Conservation (phyloP, 1,140 invertebrate species). For the Anoplolepis gracilipes region DNA sequence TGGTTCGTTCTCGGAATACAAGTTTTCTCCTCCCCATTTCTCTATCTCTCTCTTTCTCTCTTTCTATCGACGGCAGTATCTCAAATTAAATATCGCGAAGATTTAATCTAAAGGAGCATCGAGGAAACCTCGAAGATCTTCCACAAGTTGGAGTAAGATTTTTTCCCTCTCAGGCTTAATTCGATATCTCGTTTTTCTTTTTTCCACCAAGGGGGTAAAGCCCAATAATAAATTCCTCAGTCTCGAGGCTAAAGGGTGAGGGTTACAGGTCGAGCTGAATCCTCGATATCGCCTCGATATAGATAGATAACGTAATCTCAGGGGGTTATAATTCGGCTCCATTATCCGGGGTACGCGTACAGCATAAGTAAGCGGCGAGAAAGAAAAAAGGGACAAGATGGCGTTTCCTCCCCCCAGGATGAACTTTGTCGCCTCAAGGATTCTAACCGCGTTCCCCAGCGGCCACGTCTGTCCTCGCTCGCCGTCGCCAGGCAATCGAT, state of each 20-base stretch:
- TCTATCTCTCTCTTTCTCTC: no score
- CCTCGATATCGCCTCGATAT: constrained; percentile 63
- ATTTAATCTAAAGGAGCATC: constrained; percentile 34
- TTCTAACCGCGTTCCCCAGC: neutral
- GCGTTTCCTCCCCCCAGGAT: neutral
- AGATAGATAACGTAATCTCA: constrained; percentile 70
- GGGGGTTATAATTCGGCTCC: constrained; percentile 71
- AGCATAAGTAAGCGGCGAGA: constrained; percentile 64
- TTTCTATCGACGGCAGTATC: constrained; percentile 12
- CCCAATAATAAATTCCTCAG: constrained; percentile 55
- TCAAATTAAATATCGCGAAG: constrained; percentile 31
- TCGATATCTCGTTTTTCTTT: constrained; percentile 4
- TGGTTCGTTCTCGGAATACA: neutral
- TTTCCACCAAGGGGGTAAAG: neutral
- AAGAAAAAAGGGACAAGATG: constrained; percentile 28
- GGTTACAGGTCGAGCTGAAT: constrained; percentile 34
- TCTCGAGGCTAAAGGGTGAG: neutral
- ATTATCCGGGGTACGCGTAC: constrained; percentile 62
- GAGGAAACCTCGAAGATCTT: constrained; percentile 4
- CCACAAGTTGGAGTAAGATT: neutral
- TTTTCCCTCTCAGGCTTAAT: neutral
- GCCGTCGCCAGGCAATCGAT: constrained; percentile 36
- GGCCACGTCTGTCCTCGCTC: constrained; percentile 33
- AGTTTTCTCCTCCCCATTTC: no score
- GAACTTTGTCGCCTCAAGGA: constrained; percentile 19